Conservation (phyloP, 2,797 vertebrate species). For the Pangasius mekongensis region DNA sequence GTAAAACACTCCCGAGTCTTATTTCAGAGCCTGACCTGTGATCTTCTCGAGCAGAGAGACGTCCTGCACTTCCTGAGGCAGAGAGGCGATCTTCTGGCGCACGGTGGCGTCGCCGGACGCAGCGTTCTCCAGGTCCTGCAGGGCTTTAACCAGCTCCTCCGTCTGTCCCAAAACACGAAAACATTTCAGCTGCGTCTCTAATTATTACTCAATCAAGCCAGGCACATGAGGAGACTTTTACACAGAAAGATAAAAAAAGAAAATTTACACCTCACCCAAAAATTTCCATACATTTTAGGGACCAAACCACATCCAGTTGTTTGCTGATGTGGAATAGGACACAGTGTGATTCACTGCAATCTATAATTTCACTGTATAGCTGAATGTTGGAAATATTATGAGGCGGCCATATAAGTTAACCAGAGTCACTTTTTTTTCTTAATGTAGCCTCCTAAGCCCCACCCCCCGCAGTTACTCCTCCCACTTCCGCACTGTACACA, state of each 20-base stretch:
- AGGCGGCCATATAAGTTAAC: background rate
- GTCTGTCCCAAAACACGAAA: slow-evolving; percentile 74
- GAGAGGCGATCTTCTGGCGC: slow-evolving; percentile 94
- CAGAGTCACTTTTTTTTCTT: background rate
- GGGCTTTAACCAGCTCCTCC: slow-evolving; percentile 94
- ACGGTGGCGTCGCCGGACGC: slow-evolving; percentile 95
- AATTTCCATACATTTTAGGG: background rate
- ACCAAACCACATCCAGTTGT: background rate
- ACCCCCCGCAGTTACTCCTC: background rate
- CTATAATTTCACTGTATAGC: background rate
- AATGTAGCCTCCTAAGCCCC: background rate
- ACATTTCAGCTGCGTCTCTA: background rate
- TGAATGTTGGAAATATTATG: background rate
- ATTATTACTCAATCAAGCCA: background rate
- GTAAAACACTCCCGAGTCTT: background rate
- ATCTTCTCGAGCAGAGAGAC: slow-evolving; percentile 97
- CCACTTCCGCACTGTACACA: background rate
- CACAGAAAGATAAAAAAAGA: background rate
- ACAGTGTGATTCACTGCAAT: too few relatives aligned
- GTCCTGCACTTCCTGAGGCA: slow-evolving; percentile 97
- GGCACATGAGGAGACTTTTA: background rate
- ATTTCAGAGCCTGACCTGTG: slow-evolving; percentile 77
- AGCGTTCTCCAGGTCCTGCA: slow-evolving; percentile 96
- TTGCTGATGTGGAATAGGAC: too few relatives aligned
- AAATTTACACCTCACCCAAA: background rate